phyloP scores from a whole-genome alignment of 2,113 vertebrate species.

The Rhabdomys dilectus region DNA sequence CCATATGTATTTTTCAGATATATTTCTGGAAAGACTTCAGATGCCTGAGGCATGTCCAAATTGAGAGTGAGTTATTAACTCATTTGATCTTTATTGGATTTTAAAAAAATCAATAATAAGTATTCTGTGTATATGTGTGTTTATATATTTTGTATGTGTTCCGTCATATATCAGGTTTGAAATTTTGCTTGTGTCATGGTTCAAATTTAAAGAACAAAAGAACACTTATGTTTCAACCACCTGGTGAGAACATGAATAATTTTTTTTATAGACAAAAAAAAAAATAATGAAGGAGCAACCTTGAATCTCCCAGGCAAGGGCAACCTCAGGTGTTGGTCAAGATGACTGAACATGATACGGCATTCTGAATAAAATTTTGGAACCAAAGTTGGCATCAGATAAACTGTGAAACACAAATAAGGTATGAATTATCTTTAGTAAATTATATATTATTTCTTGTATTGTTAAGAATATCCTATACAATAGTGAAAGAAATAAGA shows the following conservation, averaged over 20 bases:
- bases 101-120: background rate
- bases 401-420: background rate
- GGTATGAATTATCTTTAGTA: background rate
- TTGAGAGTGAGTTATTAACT: background rate
- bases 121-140: background rate
- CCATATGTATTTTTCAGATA: constrained; percentile 8
- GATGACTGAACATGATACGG: background rate
- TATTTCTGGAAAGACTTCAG: background rate
- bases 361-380: background rate
- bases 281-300: background rate
- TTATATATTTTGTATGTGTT: background rate
- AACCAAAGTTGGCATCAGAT: background rate
- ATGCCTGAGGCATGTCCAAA: background rate
- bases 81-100: background rate
- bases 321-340: background rate
- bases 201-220: background rate
- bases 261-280: constrained; percentile 1
- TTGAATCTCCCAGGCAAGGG: background rate
- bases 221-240: background rate
- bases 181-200: background rate
- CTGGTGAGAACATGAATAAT: background rate
- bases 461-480: background rate
- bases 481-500: background rate
- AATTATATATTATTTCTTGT: background rate
- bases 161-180: background rate